Evolutionary conservation across 2,888 invertebrate species (phyloP), one percentile per base, ranked within the genome.

Genomic region (Hoplodrina ambigua): DNA sequence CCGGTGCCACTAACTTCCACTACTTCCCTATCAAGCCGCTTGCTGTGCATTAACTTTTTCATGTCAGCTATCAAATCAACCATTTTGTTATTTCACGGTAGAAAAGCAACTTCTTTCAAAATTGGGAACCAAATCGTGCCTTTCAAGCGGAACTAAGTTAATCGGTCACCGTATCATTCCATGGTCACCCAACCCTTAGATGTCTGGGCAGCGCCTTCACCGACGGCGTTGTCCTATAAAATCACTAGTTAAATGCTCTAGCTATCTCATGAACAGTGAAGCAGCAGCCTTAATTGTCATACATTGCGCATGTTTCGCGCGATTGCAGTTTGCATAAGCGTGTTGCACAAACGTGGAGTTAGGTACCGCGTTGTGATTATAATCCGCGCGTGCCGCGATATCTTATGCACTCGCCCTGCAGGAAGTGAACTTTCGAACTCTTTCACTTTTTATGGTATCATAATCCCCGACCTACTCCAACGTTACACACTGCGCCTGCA

Each of bases 261-360:
- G 52, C 61, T 46, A 55, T 25, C 55, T 68, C 3, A 58, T 55
- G 33, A 55, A n/a, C 13, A 64, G 46, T 52, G 53, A 70, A 52
- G 55, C 66, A 62, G 64, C 60, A 75, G 55, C 74, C 71, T 68
- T 79, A 78, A 80, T 85, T 85, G 85, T 88, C 88, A 88, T 88
- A 90, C 87, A 87, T 90, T 90, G 92, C 89, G 89, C 89, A 90
- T 91, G 91, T 89, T 89, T 87, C 89, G 91, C 92, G 90, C 92
- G 90, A 92, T 92, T 93, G 91, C 93, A 92, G 93, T 92, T 93
- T 93, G 93, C 94, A 92, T 93, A 93, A 91, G 90, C 87, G 82
- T 84, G 89, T 95, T 94, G 93, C 94, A 94, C 92, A 94, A 93
- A 93, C 93, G 83, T 82, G 86, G 83, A 84, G 88, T 89, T 91